Evolutionary conservation across 2,888 invertebrate species (phyloP).

Genomic region (Steinernema carpocapsae): DNA sequence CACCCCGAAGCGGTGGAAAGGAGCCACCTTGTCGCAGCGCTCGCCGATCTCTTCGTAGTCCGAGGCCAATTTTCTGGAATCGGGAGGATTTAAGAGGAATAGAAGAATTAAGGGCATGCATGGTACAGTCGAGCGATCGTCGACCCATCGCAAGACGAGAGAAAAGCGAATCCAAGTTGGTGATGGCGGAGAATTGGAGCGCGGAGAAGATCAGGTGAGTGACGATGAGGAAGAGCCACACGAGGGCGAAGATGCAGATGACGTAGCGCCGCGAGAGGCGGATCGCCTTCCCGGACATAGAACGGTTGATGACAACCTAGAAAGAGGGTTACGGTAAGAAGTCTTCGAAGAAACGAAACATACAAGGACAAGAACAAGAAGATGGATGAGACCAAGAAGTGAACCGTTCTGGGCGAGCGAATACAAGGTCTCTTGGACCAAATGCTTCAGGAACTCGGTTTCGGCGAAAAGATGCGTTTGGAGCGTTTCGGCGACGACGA

Average conservation of each 20-base stretch:
- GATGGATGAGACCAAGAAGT: slow-evolving; percentile 63
- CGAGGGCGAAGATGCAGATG: slow-evolving; percentile 59
- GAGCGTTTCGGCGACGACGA: slow-evolving; percentile 64
- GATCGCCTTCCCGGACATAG: slow-evolving; percentile 66
- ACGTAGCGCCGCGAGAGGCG: slow-evolving; percentile 60
- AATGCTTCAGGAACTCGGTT: slow-evolving; percentile 61
- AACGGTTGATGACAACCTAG: slow-evolving; percentile 63
- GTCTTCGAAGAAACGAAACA: neutral
- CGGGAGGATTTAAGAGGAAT: neutral
- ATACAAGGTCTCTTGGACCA: slow-evolving; percentile 65
- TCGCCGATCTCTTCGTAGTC: slow-evolving; percentile 61
- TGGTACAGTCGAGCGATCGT: slow-evolving; percentile 32
- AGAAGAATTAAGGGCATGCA: slow-evolving; percentile 28
- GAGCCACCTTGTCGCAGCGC: slow-evolving; percentile 61
- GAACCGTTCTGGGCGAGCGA: slow-evolving; percentile 67
- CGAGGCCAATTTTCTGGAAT: slow-evolving; percentile 49
- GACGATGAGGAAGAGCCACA: slow-evolving; percentile 64
- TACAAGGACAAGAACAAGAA: slow-evolving; percentile 65
- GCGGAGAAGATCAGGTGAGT: slow-evolving; percentile 65
- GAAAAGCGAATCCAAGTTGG: slow-evolving; percentile 44
- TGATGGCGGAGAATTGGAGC: slow-evolving; percentile 58
- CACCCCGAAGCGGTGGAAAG: slow-evolving; percentile 64
- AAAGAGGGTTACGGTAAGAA: neutral
- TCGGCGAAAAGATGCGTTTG: slow-evolving; percentile 65
- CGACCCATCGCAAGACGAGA: slow-evolving; percentile 2